A percentile compares a stretch with the other conserved stretches of the same genome.
Conservation (phyloP, 2,888 invertebrate species). For the Campoletis raptor region DNA sequence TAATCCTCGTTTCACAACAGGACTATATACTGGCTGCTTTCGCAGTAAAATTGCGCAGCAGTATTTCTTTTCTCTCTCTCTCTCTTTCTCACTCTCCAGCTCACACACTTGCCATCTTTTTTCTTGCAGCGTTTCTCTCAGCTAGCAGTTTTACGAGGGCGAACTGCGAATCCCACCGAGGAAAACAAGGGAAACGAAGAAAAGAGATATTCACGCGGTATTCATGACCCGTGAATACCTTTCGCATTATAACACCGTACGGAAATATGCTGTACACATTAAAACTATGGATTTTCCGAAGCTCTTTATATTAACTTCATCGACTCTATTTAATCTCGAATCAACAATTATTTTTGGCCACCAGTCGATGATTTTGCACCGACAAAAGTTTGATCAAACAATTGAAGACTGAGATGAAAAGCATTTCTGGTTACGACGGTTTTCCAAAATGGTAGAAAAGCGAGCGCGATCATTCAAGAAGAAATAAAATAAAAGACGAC, state of each 20-base stretch:
- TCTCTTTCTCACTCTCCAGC: conserved; percentile 17
- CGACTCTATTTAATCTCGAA: background rate
- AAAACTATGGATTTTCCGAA: background rate
- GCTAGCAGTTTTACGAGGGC: conserved; percentile 55
- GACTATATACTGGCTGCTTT: conserved; percentile 25
- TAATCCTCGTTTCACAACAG: conserved; percentile 63
- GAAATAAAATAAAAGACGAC: too few relatives aligned
- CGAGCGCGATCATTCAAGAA: too few relatives aligned
- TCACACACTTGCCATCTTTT: background rate
- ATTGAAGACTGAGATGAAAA: background rate
- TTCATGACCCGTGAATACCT: conserved; percentile 40
- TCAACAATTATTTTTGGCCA: background rate
- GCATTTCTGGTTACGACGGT: background rate
- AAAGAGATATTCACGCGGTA: conserved; percentile 27
- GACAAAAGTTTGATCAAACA: background rate
- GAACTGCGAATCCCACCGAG: conserved; percentile 38
- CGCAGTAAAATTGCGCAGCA: conserved; percentile 57
- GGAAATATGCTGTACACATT: conserved; percentile 34
- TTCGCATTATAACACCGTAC: conserved; percentile 42
- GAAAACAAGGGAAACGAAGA: conserved; percentile 50
- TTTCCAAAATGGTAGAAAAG: too few relatives aligned
- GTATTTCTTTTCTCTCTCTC: conserved; percentile 46
- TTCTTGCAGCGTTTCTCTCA: conserved; percentile 7
- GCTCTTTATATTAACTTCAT: background rate
- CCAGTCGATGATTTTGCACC: background rate